Base-by-base conservation (phyloP, 2,113 vertebrate species). In the Oostethus manadensis region DNA sequence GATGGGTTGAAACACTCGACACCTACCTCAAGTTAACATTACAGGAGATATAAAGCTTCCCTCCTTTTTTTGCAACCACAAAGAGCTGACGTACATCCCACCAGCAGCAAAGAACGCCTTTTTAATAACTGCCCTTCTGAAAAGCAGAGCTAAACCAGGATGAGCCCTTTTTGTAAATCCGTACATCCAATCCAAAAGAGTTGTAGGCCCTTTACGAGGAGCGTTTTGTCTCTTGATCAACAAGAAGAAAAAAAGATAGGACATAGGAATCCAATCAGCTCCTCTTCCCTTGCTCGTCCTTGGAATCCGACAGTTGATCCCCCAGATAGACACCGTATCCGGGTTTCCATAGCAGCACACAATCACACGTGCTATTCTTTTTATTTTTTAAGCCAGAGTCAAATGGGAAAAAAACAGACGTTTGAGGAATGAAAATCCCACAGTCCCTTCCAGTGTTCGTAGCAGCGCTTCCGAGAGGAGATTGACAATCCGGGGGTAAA, bases 1-100 rank as follows among this genome's bases (percentile, higher is more conserved):
- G 83, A 90, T 83, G 86, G 78, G 73, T 85, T 71, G 81, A 88
- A 86, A 87, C 72, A 73, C 86, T 85, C 78, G 88, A 89, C 90
- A 92, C 91, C 91, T 93, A 93, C 93, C 92, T 93, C 89, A 84
- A 83, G 75, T 84, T 81, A 82, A 80, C 80, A 84, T 86, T 79
- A 89, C 81, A 88, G 81, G 86, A 82, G 84, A 79, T 80, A 69
- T 77, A 82, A 77, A 82, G 69, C 70, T 82, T 84, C 73, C 69
- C 76, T 81, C 81, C 80, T 80, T 79, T 85, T 88, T 86, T 88
- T 86, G 74, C 70, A 87, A 83, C 80, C 81, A 88, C 66, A 85
- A 72, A 68, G 70, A 81, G 78, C 71, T 67, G 83, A 82, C 74
- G 67, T 88, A 82, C 81, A 88, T 88, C 78, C 79, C 82, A 82